Evolutionary conservation across 37 sponge, comb jelly and placozoan species (phyloP), one percentile per base, ranked within the genome.

Genomic region (Ianthella basta): DNA sequence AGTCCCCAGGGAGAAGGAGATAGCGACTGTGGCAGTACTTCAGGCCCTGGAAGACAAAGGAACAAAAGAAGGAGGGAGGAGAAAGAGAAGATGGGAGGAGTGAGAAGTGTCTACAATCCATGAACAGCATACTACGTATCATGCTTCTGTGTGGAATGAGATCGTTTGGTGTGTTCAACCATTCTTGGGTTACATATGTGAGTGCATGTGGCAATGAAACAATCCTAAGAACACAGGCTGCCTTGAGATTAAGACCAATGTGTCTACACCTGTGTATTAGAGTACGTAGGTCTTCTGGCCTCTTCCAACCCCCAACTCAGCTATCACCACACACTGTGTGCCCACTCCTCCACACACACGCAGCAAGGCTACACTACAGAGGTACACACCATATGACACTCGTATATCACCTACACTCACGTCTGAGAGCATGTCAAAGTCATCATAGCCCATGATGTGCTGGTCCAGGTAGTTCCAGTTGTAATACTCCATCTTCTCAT

Each of bases 401-500:
- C 12, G 16, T 23, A 21, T 14, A 69, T 60, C 35, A 19, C 57
- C 16, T 59, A 60, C 2, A 50, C 66, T 67, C 32, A 93, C 88
- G 61, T 93, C 88, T 36, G 54, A 35, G 10, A 38, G 65, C 15
- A 72, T 41, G 54, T 84, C 85, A 27, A 84, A 94, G 60, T 90
- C 91, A 15, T 74, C 36, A 55, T 86, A 44, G 18, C 94, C 94
- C 72, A 80, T 84, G 37, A 94, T 60, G 84, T 91, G 91, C 41
- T 94, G 91, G 63, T 94, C 94, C 24, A 94, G 84, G 53, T 86
- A 94, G 80, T 94, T 94, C 94, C 94, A 94, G 69, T 94, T 94
- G 79, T 85, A 90, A 59, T 94, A 84, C 80, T 94, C 91, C 59
- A 74, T 39, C 20, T 50, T 63, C 0, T 44, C 81, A 56, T 86